phyloP scores from a whole-genome alignment of 2,888 invertebrate species.

The Agriotes lineatus region DNA sequence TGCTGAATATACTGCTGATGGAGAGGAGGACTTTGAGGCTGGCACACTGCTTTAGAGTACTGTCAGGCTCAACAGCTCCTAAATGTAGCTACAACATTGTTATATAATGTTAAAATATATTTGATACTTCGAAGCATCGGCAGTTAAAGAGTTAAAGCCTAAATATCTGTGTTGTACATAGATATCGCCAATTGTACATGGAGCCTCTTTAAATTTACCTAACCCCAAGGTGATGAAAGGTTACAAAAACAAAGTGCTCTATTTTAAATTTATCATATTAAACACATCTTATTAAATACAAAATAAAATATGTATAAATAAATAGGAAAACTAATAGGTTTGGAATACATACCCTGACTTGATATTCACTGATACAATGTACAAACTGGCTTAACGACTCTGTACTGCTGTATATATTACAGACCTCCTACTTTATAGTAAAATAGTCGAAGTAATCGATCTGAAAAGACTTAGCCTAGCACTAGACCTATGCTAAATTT shows the following conservation, averaged over 20 bases:
- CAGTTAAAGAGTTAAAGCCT: too few relatives aligned
- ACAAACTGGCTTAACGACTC: conserved; percentile 39
- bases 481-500: conserved; percentile 36
- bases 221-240: background rate
- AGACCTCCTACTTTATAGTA: conserved; percentile 24
- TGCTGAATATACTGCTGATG: too few relatives aligned
- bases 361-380: conserved; percentile 50
- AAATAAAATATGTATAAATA: conserved; percentile 49
- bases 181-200: too few relatives aligned
- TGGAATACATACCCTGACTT: conserved; percentile 62
- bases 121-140: too few relatives aligned
- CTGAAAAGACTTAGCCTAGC: conserved; percentile 32
- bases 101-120: too few relatives aligned
- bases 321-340: conserved; percentile 52
- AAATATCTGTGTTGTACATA: too few relatives aligned
- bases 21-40: too few relatives aligned
- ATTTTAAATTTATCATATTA: conserved; percentile 34
- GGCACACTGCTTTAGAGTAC: too few relatives aligned
- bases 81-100: too few relatives aligned
- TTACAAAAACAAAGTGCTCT: conserved; percentile 4
- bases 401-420: conserved; percentile 11
- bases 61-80: too few relatives aligned
- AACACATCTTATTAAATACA: conserved; percentile 40
- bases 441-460: conserved; percentile 39
- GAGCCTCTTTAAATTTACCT: too few relatives aligned